These are phyloP conservation scores for Asarcornis scutulata DNA, from an alignment of 2,113 vertebrate species.

Conservation along the genomic window DNA sequence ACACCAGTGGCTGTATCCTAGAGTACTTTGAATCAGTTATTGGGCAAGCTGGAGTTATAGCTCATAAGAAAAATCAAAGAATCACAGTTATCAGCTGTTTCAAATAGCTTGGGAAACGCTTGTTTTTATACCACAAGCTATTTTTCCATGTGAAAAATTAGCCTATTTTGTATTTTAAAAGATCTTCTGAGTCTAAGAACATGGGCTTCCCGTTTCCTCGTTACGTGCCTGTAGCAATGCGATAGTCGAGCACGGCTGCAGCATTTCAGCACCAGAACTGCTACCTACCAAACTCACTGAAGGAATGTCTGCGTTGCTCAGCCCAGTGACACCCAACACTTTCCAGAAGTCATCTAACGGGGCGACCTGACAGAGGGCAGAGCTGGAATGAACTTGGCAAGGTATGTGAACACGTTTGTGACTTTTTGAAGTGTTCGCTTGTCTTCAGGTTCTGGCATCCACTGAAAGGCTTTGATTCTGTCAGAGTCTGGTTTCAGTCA, in stretches of 20 bases:
- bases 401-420: not conserved
- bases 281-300: constrained; percentile 24
- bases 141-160: not conserved
- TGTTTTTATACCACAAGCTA: not conserved
- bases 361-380: constrained; percentile 34
- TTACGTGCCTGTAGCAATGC: not conserved
- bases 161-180: not conserved
- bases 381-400: constrained; percentile 23
- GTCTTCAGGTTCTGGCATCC: constrained; percentile 21
- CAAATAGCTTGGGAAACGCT: not conserved
- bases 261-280: constrained; percentile 43
- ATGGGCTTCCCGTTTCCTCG: not conserved
- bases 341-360: constrained; percentile 42
- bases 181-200: not conserved
- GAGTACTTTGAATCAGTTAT: not conserved
- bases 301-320: constrained; percentile 36
- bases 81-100: not conserved
- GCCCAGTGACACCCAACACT: constrained; percentile 21
- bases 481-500: not conserved
- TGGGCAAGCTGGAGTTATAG: not conserved
- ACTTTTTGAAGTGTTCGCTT: constrained; percentile 11
- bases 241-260: not conserved
- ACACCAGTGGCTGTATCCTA: not conserved
- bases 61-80: not conserved
- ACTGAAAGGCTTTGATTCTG: constrained; percentile 20